Percentiles rank a stretch among this genome's conserved stretches.
These are phyloP conservation scores for Panthera uncia DNA, from an alignment of 2,113 vertebrate species.

Conservation along the genomic window DNA sequence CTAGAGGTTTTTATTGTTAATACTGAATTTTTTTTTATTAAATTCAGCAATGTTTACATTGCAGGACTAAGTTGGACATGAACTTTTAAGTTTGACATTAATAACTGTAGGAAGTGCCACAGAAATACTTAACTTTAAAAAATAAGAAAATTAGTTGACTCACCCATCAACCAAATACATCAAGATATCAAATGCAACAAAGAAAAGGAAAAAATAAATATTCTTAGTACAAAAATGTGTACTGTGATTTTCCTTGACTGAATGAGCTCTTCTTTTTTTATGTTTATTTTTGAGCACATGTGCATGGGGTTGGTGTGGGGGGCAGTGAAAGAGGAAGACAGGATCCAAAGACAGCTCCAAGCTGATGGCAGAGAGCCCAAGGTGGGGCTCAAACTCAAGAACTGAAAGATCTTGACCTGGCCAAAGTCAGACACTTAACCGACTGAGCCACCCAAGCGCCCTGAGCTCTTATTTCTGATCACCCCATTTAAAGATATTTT, in stretches of 20 bases:
- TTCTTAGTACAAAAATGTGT: background rate
- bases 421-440: too few species aligned
- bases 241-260: background rate
- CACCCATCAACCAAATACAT: background rate
- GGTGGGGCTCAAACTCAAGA: too few species aligned
- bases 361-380: too few species aligned
- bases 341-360: too few species aligned
- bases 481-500: constrained; percentile 37
- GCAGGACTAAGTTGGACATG: background rate
- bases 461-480: constrained; percentile 17
- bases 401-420: too few species aligned
- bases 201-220: background rate
- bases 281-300: too few species aligned
- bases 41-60: background rate
- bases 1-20: background rate
- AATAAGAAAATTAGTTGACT: background rate
- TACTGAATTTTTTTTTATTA: background rate
- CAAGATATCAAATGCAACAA: background rate
- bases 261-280: background rate
- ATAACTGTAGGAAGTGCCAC: background rate
- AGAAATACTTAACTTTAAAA: constrained; percentile 5
- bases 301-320: too few species aligned
- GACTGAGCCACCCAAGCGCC: too few species aligned
- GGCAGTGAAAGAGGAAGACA: too few species aligned
- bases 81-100: constrained; percentile 30